Conservation (phyloP, 2,888 invertebrate species). For the Ormyrus rosae region DNA sequence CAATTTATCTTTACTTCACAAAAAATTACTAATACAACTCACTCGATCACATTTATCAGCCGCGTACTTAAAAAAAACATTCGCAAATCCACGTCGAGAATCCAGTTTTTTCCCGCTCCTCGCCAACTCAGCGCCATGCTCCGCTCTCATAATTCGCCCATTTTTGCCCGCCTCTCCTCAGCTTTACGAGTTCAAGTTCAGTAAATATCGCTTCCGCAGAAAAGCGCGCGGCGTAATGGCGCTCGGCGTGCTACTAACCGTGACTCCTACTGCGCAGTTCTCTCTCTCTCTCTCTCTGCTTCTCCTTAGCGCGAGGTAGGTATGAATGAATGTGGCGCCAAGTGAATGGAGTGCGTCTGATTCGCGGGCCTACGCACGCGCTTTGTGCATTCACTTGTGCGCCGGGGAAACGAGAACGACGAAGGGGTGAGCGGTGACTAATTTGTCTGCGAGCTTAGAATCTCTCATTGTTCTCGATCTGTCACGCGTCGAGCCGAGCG, state of each 20-base stretch:
- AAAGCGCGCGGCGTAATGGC: conserved; percentile 12
- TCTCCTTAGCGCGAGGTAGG: conserved; percentile 21
- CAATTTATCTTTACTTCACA: too few relatives aligned
- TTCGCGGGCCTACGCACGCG: conserved; percentile 67
- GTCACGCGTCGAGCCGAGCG: conserved; percentile 50
- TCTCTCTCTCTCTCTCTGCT: conserved; percentile 14
- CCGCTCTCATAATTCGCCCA: too few relatives aligned
- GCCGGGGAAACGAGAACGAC: conserved; percentile 43
- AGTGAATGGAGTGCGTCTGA: conserved; percentile 75
- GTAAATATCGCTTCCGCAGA: conserved; percentile 41
- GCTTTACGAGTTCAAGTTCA: conserved; percentile 53
- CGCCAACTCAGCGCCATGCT: too few relatives aligned
- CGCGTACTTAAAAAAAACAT: too few relatives aligned
- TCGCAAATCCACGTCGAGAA: too few relatives aligned
- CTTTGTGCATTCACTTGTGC: conserved; percentile 57
- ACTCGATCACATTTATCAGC: too few relatives aligned
- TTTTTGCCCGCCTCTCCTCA: background rate
- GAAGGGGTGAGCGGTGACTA: conserved; percentile 64
- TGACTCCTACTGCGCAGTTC: conserved; percentile 30
- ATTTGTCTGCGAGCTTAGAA: conserved; percentile 65
- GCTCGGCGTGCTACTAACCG: conserved; percentile 29
- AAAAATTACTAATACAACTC: too few relatives aligned
- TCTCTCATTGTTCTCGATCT: conserved; percentile 58
- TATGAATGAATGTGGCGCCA: conserved; percentile 76
- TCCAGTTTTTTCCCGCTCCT: too few relatives aligned